Percentiles rank a stretch among this genome's conserved stretches.
These are phyloP conservation scores for Stegodyphus mimosarum DNA, from an alignment of 1,140 invertebrate genomes.

Conservation along the genomic window DNA sequence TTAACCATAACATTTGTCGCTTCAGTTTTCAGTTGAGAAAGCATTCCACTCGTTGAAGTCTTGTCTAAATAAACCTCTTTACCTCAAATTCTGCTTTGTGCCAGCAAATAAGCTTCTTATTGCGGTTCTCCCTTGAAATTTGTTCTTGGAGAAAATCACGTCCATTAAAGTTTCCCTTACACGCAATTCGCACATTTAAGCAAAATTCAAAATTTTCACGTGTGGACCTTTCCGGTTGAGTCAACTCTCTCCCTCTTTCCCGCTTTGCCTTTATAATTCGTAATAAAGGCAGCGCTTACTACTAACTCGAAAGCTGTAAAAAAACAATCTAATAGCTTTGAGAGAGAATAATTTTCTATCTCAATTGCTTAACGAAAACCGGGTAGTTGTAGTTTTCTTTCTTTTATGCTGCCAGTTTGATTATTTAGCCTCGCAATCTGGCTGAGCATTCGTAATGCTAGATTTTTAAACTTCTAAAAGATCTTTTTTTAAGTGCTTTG, in stretches of 20 bases:
- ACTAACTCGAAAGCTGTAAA: constrained; percentile 3
- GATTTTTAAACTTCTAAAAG: background rate
- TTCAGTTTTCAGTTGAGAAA: no score
- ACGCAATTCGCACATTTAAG: constrained; percentile 45
- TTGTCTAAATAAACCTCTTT: no score
- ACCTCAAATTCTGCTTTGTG: no score
- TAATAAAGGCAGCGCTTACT: constrained; percentile 23
- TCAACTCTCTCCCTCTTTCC: background rate
- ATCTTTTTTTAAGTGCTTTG: background rate
- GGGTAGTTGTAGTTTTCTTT: background rate
- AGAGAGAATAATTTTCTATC: background rate
- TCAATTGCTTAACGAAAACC: background rate
- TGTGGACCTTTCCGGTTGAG: background rate
- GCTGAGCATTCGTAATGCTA: background rate
- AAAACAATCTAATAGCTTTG: constrained; percentile 31
- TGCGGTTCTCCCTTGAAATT: constrained; percentile 11
- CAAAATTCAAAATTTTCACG: constrained; percentile 31
- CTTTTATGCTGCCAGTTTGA: background rate
- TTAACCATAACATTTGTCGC: no score
- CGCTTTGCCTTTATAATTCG: constrained; percentile 4
- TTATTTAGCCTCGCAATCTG: background rate
- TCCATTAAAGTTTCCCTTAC: constrained; percentile 21
- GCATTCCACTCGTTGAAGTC: no score
- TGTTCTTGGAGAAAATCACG: background rate
- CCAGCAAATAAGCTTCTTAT: constrained; percentile 24